Evolutionary conservation across 2,888 invertebrate species (phyloP).

Genomic region (Lycaena phlaeas): DNA sequence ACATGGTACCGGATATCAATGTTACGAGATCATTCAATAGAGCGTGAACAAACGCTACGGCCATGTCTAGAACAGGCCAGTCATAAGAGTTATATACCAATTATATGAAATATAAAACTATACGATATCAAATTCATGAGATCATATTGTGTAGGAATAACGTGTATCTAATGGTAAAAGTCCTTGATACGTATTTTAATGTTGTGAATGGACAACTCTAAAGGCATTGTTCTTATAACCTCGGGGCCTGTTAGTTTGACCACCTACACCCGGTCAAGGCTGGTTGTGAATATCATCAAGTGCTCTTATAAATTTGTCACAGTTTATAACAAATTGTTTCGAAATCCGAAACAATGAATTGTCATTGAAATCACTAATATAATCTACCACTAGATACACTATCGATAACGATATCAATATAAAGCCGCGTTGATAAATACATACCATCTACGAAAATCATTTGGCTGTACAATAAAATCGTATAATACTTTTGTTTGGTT

Average conservation of each 20-base stretch:
- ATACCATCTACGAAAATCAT: background rate
- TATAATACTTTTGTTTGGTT: too few species aligned
- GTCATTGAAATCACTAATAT: background rate
- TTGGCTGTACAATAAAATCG: too few species aligned
- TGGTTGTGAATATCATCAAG: background rate
- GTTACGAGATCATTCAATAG: conserved; percentile 43
- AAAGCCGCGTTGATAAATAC: background rate
- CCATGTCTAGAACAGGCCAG: conserved; percentile 12
- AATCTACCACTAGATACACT: background rate
- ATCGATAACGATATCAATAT: background rate
- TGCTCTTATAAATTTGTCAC: background rate
- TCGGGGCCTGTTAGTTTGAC: conserved; percentile 25
- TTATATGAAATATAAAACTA: background rate
- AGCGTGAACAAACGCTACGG: conserved; percentile 36
- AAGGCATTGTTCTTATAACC: conserved; percentile 24
- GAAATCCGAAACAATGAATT: background rate
- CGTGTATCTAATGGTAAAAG: background rate
- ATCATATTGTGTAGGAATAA: conserved; percentile 4
- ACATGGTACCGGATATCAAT: conserved; percentile 31
- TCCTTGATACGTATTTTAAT: conserved; percentile 5
- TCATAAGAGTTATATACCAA: background rate
- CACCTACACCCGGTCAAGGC: conserved; percentile 8
- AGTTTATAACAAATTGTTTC: background rate
- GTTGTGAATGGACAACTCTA: conserved; percentile 10
- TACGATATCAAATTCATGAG: background rate